A percentile compares a stretch with the other conserved stretches of the same genome.
phyloP scores from a whole-genome alignment of 2,113 vertebrate species.

The Rhodinocichla rosea region DNA sequence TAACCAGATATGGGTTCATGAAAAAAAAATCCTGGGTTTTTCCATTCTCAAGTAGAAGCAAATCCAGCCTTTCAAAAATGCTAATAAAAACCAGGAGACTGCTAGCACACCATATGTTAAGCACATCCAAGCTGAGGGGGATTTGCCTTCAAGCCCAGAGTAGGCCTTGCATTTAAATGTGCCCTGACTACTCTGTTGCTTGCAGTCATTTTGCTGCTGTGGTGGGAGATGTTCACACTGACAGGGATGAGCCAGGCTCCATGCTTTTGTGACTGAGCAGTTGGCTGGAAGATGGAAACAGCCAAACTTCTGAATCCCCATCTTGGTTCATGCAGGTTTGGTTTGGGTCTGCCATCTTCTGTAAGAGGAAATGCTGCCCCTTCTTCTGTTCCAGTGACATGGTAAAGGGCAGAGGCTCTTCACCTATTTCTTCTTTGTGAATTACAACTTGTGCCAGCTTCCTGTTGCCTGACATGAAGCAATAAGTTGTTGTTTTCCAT shows the following conservation, averaged over 20 bases:
- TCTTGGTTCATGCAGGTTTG: not conserved
- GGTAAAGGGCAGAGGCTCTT: not conserved
- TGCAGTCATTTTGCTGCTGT: not conserved
- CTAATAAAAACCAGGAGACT: not conserved
- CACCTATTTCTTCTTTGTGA: not conserved
- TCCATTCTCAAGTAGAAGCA: not conserved
- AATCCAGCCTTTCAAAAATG: slow-evolving; percentile 8
- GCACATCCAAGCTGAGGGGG: not conserved
- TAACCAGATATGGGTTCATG: not conserved
- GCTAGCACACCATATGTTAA: not conserved
- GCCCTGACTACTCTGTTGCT: not conserved
- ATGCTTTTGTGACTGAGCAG: not conserved
- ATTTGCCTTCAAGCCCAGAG: not conserved
- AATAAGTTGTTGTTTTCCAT: not conserved
- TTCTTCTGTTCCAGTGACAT: not conserved
- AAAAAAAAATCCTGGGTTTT: not conserved
- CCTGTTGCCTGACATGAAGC: not conserved
- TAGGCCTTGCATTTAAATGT: not conserved
- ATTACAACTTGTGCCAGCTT: not conserved
- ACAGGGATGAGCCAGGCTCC: rapidly evolving
- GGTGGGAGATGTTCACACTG: not conserved
- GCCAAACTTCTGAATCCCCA: not conserved
- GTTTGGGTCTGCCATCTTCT: not conserved
- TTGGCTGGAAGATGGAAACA: not conserved
- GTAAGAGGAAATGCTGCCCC: not conserved